Base-by-base conservation (phyloP, 2,113 vertebrate genomes). In the Columba janthina region DNA sequence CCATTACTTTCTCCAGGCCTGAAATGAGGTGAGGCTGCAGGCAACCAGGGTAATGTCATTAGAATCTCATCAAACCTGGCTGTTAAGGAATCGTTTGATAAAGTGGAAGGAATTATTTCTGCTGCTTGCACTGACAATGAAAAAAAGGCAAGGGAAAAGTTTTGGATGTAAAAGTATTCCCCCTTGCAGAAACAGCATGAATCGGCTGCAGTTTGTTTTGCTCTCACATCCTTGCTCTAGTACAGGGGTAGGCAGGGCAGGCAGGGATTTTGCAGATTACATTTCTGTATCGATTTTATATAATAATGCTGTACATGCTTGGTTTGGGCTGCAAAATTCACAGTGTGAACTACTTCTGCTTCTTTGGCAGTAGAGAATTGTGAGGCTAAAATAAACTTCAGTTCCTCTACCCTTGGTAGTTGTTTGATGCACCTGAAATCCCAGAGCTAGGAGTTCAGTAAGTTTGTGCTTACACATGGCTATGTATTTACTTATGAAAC, bases 61-160 rank as follows among this genome's bases (percentile, higher is more conserved):
- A 95, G 58, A 53, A 85, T 85, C 77, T 76, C 50, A 70, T 79
- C 48, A 88, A 64, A 74, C 54, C 25, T 69, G 19, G 31, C 61
- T 82, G 40, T 85, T 94, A 93, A 95, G 82, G 93, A 95, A 86
- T 61, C 61, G 61, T 92, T 89, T 91, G 80, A 87, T 87, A 89
- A 90, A 92, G 12, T 70, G 72, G 70, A 82, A 92, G 46, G 44
- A 91, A 79, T 76, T 88, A 10, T 75, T 25, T 78, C 66, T 91
- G 65, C 58, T 79, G 40, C 62, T 82, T 83, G 18, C 25, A 70
- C 16, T 65, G 81, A 29, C n/a, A 75, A 72, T 22, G 66, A 65
- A 78, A n/a, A 50, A 77, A 54, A 34, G 29, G 15, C 7, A 56
- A 79, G 15, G 26, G 24, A 75, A 69, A 85, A 75, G 8, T 24